Base-by-base conservation (phyloP, 2,888 invertebrate genomes). In the Luperina testacea region DNA sequence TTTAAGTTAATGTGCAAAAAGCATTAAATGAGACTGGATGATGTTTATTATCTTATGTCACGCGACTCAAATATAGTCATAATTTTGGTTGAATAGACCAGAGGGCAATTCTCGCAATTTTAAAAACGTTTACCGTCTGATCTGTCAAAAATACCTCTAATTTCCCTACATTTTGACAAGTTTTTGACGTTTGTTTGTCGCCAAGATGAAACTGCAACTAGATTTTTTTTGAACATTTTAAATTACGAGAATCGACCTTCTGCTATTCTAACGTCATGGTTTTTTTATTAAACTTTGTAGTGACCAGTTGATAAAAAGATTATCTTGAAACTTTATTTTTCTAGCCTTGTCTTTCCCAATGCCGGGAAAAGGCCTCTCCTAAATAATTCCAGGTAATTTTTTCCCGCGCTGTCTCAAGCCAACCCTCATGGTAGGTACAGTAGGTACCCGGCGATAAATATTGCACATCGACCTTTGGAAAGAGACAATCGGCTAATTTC, bases 1-100 rank as follows among this genome's bases (percentile, higher is more conserved):
- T 73, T 32, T 48, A 71, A 32, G 63, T 63, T 83, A 76, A 73
- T 73, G 61, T 13, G 59, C 71, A 72, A 64, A 76, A 83, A 63
- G 42, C 38, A 74, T 77, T 2, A 20, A 57, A 81, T 63, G 1
- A 38, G 45, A 48, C 13, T 27, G 11, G 67, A 67, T 51, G 3
- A 70, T 45, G n/a, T 7, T 61, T 24, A 82, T 64, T 78, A 42
- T 57, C 20, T 42, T 48, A 48, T 15, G 45, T 13, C 70, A 82
- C 59, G 82, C 70, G n/a, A 82, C 13, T 0, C 27, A 48, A 45
- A 27, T 17, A 11, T 13, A n/a, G 1, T 15, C 20, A 15, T 63
- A 1, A 57, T 13, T 38, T 57, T 51, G 32, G 15, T 57, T 15
- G 8, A 38, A 69, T 0, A n/a, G 17, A 51, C 0, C 32, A 32